These are phyloP conservation scores for Actinernus sp. DNA, from an alignment of 92 coral and sea anemone species.

Conservation along the genomic window DNA sequence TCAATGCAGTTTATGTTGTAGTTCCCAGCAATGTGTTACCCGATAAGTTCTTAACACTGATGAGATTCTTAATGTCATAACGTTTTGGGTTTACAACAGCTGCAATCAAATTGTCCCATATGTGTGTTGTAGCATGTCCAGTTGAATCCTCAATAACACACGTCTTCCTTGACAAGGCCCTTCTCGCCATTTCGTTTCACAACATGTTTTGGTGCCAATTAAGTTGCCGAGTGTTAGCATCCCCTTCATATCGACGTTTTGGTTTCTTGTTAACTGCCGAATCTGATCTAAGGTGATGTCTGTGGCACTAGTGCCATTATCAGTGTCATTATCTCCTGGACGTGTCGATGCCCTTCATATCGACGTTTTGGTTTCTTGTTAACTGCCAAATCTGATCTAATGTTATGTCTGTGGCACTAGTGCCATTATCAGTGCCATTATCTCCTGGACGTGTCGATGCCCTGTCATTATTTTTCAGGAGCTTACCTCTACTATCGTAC, in stretches of 20 bases:
- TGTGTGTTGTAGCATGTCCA: slow-evolving; percentile 44
- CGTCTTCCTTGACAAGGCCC: slow-evolving; percentile 50
- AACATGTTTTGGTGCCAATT: slow-evolving; percentile 37
- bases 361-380: slow-evolving; percentile 33
- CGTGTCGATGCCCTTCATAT: no score
- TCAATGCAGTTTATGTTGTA: slow-evolving; percentile 20
- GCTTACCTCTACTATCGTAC: no score
- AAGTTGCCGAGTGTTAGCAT: slow-evolving; percentile 8
- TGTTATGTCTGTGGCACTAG: slow-evolving; percentile 9
- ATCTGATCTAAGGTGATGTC: slow-evolving; percentile 25
- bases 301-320: neutral
- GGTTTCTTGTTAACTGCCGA: slow-evolving; percentile 21
- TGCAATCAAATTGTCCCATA: slow-evolving; percentile 48
- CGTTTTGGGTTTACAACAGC: slow-evolving; percentile 24
- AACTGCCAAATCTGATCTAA: slow-evolving; percentile 12
- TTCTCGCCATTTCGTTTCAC: slow-evolving; percentile 19
- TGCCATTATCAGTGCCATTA: no score
- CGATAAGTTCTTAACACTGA: slow-evolving; percentile 39
- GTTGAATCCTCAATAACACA: slow-evolving; percentile 45
- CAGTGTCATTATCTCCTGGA: no score
- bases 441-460: no score
- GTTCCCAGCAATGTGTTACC: slow-evolving; percentile 44
- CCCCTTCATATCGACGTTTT: slow-evolving; percentile 34
- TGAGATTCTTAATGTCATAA: slow-evolving; percentile 42
- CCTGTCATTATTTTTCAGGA: no score